These are phyloP conservation scores for Dipus sagitta DNA, from an alignment of 2,797 vertebrate genomes.

Conservation along the genomic window DNA sequence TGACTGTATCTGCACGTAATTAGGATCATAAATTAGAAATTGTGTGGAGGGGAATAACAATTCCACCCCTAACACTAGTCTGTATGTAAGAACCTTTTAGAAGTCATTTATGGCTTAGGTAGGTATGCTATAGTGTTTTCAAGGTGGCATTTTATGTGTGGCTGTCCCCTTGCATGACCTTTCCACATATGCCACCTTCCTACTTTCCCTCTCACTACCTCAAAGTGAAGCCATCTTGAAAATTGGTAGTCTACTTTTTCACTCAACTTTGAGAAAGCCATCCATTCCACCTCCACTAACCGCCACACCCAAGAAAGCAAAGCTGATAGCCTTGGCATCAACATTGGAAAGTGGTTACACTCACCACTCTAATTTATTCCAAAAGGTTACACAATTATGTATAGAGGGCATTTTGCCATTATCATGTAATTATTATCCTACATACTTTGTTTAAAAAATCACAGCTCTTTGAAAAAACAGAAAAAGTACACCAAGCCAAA, in stretches of 20 bases:
- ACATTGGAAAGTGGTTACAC: neutral
- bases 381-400: constrained; percentile 17
- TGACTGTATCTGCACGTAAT: neutral
- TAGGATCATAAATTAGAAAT: neutral
- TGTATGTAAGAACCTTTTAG: neutral
- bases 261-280: constrained; percentile 5
- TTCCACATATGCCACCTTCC: neutral
- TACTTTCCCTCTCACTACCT: neutral
- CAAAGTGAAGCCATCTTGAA: constrained; percentile 39
- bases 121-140: neutral
- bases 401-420: constrained; percentile 34
- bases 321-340: neutral
- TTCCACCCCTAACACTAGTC: neutral
- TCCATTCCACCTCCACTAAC: neutral
- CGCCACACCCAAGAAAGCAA: constrained; percentile 33
- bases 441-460: constrained; percentile 44
- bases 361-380: constrained; percentile 34
- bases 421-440: constrained; percentile 36
- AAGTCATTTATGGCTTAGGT: neutral
- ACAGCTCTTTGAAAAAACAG: constrained; percentile 62
- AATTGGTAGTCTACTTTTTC: constrained; percentile 14
- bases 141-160: neutral
- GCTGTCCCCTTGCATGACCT: neutral
- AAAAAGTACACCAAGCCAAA: constrained; percentile 58
- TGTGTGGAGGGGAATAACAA: neutral